phyloP scores from a whole-genome alignment of 2,888 invertebrate species.

The Dicranocentrus wangi region DNA sequence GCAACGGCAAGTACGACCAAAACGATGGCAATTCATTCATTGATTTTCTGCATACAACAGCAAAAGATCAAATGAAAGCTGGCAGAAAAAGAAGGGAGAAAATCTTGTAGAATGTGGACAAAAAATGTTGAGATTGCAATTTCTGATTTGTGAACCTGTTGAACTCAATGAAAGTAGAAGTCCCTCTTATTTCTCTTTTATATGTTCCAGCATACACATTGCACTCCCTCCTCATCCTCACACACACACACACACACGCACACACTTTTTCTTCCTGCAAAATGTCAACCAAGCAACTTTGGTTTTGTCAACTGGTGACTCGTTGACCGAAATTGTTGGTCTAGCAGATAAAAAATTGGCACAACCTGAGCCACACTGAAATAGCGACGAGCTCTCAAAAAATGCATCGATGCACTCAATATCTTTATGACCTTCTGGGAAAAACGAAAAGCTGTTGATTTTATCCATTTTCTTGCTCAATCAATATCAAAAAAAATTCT shows the following conservation, averaged over 20 bases:
- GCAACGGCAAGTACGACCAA: slow-evolving; percentile 37
- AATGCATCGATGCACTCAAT: slow-evolving; percentile 60
- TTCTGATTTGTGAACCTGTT: slow-evolving; percentile 72
- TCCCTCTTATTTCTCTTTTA: slow-evolving; percentile 54
- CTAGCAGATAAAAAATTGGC: slow-evolving; percentile 65
- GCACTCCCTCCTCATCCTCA: too few relatives aligned
- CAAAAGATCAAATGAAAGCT: slow-evolving; percentile 67
- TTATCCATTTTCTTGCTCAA: slow-evolving; percentile 16
- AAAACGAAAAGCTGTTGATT: slow-evolving; percentile 53
- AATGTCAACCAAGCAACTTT: slow-evolving; percentile 68
- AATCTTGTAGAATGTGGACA: slow-evolving; percentile 67
- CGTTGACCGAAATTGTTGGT: slow-evolving; percentile 66
- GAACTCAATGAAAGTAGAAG: slow-evolving; percentile 68
- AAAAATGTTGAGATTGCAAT: slow-evolving; percentile 71
- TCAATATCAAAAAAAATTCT: slow-evolving; percentile 1
- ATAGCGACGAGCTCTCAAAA: slow-evolving; percentile 56
- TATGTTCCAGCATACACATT: too few relatives aligned
- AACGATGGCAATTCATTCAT: slow-evolving; percentile 63
- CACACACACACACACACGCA: slow-evolving; percentile 51
- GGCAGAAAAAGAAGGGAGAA: slow-evolving; percentile 66
- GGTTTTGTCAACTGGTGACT: slow-evolving; percentile 67
- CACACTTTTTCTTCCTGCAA: slow-evolving; percentile 54
- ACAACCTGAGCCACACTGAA: slow-evolving; percentile 62
- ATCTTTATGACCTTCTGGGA: slow-evolving; percentile 59
- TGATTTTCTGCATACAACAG: slow-evolving; percentile 68